Evolutionary conservation across 2,113 vertebrate species (phyloP), one percentile per base, ranked within the genome.

Genomic region (Panthera tigris): DNA sequence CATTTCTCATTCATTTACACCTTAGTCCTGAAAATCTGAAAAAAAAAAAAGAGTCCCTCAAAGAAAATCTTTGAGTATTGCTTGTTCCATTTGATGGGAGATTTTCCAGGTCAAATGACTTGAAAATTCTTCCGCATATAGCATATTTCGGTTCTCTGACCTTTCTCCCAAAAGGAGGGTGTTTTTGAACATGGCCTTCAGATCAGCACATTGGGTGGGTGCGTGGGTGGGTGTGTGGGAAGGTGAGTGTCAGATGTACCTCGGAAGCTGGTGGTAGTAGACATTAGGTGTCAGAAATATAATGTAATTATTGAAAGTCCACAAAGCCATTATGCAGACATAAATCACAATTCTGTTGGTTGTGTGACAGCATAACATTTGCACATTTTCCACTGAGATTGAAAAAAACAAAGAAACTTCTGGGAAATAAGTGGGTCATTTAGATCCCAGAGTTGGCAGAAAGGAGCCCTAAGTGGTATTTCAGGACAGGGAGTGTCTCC

Each of bases 1-100:
- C 92, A 89, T 97, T 97, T 88, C 97, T 97, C 92, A 94, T 97
- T 97, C 86, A 97, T 97, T 94, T 97, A 96, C 3, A 95, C 96
- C 74, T 89, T 55, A 29, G 78, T 95, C 61, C 94, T 97, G 45
- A 96, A 96, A 97, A 87, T 23, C 48, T 89, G 69, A 25, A 69
- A 39, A 82, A 95, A 50, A 45, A 82, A 96, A 61, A 2, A 65
- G 48, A 65, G 86, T 90, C 57, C 74, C 63, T 36, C 21, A 79
- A 84, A 92, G 68, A 88, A 25, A 83, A 88, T n/a, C 80, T 61
- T 69, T 66, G 69, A 86, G 69, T 57, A 25, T 2, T 52, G n/a
- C 57, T 84, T 21, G 41, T 89, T 90, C 41, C 66, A 27, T 61
- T 41, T 41, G 57, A 55, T 48, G 45, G 84, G 36, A 39, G 71